Percentiles rank a stretch among this genome's conserved stretches.
phyloP scores from a whole-genome alignment of 2,888 invertebrate species.

The Orchesella flavescens region DNA sequence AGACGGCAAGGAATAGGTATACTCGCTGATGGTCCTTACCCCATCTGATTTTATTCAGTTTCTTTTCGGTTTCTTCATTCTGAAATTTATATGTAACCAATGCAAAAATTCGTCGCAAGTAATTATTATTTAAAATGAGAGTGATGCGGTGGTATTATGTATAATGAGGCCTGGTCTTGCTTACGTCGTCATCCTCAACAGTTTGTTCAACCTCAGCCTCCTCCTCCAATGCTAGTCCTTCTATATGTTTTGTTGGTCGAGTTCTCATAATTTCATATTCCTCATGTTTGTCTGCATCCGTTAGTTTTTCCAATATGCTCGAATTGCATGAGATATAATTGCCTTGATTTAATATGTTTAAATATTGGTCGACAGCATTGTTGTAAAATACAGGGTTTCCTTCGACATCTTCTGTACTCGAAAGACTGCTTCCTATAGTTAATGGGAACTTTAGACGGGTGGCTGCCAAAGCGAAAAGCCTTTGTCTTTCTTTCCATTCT shows the following conservation, averaged over 20 bases:
- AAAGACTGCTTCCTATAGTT: not conserved
- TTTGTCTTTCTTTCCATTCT: conserved; percentile 56
- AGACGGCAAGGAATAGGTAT: conserved; percentile 58
- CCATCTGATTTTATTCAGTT: conserved; percentile 38
- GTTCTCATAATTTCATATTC: conserved; percentile 27
- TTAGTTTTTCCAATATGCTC: not conserved
- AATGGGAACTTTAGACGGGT: conserved; percentile 29
- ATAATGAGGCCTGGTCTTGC: too few relatives aligned
- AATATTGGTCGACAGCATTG: not conserved
- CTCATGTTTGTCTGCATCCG: not conserved
- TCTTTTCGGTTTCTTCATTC: not conserved
- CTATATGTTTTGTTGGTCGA: not conserved
- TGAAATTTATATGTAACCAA: too few relatives aligned
- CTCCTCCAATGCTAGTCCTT: not conserved
- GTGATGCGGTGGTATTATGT: too few relatives aligned
- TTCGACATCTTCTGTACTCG: not conserved
- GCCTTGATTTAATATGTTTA: conserved; percentile 45
- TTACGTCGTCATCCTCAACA: too few relatives aligned
- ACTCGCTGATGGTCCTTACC: conserved; percentile 29
- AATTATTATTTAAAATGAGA: too few relatives aligned
- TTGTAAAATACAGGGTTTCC: conserved; percentile 36
- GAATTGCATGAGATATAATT: conserved; percentile 24
- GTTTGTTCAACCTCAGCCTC: not conserved
- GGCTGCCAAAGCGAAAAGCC: conserved; percentile 25
- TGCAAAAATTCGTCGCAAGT: too few relatives aligned